Conservation (phyloP, 2,888 invertebrate species). For the Drosophila vallismaia region DNA sequence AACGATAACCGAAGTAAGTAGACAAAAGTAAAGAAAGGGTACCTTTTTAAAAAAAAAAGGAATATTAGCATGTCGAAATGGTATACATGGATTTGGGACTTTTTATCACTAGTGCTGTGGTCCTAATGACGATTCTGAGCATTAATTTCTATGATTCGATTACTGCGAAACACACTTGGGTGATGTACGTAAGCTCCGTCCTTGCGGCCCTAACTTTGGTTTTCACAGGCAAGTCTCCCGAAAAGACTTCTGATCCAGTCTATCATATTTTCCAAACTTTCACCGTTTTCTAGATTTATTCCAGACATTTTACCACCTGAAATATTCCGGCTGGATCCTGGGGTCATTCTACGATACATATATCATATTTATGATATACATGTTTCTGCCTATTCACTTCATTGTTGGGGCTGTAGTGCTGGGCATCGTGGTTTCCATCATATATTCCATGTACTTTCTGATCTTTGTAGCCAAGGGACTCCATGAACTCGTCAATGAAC, state of each 20-base stretch:
- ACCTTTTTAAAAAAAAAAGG: background rate
- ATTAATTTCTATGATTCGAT: slow-evolving; percentile 36
- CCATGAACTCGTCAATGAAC: background rate
- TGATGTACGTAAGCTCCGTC: slow-evolving; percentile 38
- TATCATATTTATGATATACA: slow-evolving; percentile 44
- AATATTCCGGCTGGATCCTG: slow-evolving; percentile 11
- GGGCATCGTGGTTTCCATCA: slow-evolving; percentile 6
- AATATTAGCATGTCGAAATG: rapidly evolving
- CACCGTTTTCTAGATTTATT: slow-evolving; percentile 20
- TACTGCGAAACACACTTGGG: slow-evolving; percentile 6
- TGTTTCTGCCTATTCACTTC: slow-evolving; percentile 53
- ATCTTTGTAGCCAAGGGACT: background rate
- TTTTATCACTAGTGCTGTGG: background rate
- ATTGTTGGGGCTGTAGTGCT: slow-evolving; percentile 28
- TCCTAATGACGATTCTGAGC: slow-evolving; percentile 27
- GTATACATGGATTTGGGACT: slow-evolving; percentile 39
- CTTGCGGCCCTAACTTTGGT: slow-evolving; percentile 19
- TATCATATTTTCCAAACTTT: slow-evolving; percentile 16
- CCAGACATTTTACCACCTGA: slow-evolving; percentile 34
- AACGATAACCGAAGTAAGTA: slow-evolving; percentile 32
- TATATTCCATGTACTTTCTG: slow-evolving; percentile 11
- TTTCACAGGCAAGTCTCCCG: slow-evolving; percentile 27
- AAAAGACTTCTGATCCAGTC: background rate
- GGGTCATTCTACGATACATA: slow-evolving; percentile 49
- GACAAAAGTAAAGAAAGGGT: background rate